Evolutionary conservation across 2,888 invertebrate genomes (phyloP).

Genomic region (Acleris literana): DNA sequence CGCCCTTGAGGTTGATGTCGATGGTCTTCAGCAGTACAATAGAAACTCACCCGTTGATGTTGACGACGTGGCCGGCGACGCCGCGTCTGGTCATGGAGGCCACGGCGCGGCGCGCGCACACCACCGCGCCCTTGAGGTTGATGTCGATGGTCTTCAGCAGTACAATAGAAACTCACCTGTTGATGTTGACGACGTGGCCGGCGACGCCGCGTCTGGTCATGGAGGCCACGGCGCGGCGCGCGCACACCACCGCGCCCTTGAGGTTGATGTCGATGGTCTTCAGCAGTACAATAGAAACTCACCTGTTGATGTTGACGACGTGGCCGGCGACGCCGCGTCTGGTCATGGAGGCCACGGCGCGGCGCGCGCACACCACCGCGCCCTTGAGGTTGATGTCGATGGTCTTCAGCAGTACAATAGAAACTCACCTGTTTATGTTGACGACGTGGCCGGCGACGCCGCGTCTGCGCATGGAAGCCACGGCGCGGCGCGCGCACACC

Average conservation of each 20-base stretch:
- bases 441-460: slow-evolving; percentile 72
- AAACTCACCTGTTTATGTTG: slow-evolving; percentile 78
- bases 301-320: slow-evolving; percentile 72
- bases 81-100: no score
- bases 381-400: no score
- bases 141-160: no score
- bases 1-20: slow-evolving; percentile 74
- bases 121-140: no score
- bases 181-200: no score
- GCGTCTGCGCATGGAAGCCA: slow-evolving; percentile 70
- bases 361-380: no score
- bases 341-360: no score
- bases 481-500: slow-evolving; percentile 72
- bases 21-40: slow-evolving; percentile 52
- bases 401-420: no score
- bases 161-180: slow-evolving; percentile 41
- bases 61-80: no score
- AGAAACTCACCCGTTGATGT: slow-evolving; percentile 65
- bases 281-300: slow-evolving; percentile 2
- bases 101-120: no score
- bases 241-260: slow-evolving; percentile 70
- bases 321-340: no score
- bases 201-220: slow-evolving; percentile 67
- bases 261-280: no score
- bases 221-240: slow-evolving; percentile 71